phyloP scores from a whole-genome alignment of 2,113 vertebrate species.

The Lamprotornis superbus region DNA sequence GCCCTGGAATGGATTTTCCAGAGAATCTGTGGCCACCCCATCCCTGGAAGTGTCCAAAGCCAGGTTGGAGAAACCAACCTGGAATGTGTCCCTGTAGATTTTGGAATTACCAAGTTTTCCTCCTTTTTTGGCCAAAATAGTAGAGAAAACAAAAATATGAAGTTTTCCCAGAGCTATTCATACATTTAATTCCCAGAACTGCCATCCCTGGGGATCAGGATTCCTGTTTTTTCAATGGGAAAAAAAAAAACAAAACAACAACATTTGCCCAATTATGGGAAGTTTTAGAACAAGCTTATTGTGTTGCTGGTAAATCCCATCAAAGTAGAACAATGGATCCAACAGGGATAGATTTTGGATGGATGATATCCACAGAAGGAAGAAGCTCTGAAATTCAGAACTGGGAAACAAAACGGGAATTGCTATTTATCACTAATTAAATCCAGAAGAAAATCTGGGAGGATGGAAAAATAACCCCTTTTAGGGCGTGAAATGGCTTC shows the following conservation, averaged over 20 bases:
- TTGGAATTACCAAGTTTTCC: not conserved
- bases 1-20: not conserved
- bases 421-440: not conserved
- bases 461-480: not conserved
- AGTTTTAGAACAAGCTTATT: not conserved
- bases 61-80: not conserved
- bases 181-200: not conserved
- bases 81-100: not conserved
- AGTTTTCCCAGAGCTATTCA: not conserved
- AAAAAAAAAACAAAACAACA: not conserved
- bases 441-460: not conserved
- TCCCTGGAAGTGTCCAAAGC: not conserved
- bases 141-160: not conserved
- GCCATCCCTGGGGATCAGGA: rapidly evolving
- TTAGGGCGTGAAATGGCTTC: not conserved
- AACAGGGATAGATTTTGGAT: not conserved
- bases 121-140: not conserved
- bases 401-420: not conserved
- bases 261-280: not conserved
- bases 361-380: not conserved
- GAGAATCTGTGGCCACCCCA: not conserved
- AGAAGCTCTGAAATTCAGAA: not conserved
- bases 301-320: not conserved
- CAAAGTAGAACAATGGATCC: not conserved
- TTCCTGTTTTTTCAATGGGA: not conserved